Conservation (phyloP, 2,888 invertebrate genomes). For the Plagiodera versicolora region DNA sequence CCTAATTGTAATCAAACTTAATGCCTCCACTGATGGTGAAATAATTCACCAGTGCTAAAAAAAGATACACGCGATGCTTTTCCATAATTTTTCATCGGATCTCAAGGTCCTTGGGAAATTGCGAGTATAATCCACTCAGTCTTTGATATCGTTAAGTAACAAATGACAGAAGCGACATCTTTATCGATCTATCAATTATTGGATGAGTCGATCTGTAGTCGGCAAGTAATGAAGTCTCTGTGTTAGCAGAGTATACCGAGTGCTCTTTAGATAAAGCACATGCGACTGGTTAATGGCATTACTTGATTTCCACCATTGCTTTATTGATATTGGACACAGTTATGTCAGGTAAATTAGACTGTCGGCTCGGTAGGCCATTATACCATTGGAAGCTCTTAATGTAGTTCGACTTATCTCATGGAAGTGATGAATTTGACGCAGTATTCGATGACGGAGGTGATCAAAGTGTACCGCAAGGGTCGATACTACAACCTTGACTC, state of each 20-base stretch:
- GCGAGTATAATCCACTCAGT: conserved; percentile 25
- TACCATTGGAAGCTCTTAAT: background rate
- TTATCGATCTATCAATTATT: conserved; percentile 51
- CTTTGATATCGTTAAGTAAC: conserved; percentile 37
- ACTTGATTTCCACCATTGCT: conserved; percentile 39
- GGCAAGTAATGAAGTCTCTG: conserved; percentile 45
- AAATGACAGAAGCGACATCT: conserved; percentile 50
- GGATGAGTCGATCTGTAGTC: conserved; percentile 38
- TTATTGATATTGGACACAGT: conserved; percentile 42
- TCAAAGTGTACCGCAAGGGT: too few relatives aligned
- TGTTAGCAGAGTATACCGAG: conserved; percentile 38
- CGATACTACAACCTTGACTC: too few relatives aligned
- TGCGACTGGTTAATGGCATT: conserved; percentile 47
- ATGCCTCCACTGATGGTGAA: background rate
- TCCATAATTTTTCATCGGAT: background rate
- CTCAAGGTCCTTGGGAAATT: background rate
- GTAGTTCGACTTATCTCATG: too few relatives aligned
- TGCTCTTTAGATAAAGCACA: conserved; percentile 46
- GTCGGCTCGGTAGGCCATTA: background rate
- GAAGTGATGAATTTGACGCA: too few relatives aligned
- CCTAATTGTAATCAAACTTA: background rate
- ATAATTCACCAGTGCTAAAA: background rate
- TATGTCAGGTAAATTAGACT: conserved; percentile 37
- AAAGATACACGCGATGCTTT: background rate
- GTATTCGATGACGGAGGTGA: too few relatives aligned